Evolutionary conservation across 2,113 vertebrate species (phyloP).

Genomic region (Larimichthys polyactis): DNA sequence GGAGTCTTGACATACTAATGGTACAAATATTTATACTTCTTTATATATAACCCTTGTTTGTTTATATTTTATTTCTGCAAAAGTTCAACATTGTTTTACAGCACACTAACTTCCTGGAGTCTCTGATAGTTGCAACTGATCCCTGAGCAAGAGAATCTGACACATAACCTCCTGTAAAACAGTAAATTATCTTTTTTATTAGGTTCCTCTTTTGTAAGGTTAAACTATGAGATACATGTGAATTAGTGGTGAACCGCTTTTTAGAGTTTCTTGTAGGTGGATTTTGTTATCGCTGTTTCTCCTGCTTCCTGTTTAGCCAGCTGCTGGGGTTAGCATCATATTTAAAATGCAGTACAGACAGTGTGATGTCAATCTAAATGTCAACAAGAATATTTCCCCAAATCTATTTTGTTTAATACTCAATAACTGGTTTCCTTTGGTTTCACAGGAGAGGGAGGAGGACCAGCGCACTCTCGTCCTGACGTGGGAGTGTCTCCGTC

Average conservation of each 20-base stretch:
- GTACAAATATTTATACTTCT: neutral
- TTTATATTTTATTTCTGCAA: no score
- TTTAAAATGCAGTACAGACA: no score
- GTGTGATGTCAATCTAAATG: neutral
- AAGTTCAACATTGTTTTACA: no score
- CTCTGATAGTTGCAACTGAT: neutral
- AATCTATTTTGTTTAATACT: no score
- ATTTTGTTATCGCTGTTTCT: neutral
- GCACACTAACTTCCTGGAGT: neutral
- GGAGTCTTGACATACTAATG: no score
- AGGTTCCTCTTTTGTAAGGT: neutral
- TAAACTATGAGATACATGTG: neutral
- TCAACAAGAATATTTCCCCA: neutral
- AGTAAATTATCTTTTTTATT: neutral
- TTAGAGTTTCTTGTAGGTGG: neutral
- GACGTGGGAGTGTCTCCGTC: slow-evolving; percentile 90
- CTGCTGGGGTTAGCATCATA: neutral
- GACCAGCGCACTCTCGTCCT: slow-evolving; percentile 90
- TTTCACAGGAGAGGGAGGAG: slow-evolving; percentile 87
- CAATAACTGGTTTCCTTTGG: neutral
- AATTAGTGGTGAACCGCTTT: neutral
- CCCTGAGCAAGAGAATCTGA: no score
- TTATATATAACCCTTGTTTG: no score
- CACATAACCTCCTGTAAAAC: neutral
- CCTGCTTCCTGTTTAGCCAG: neutral